Base-by-base conservation (phyloP, 2,797 vertebrate species). In the Centropyge bicolor region DNA sequence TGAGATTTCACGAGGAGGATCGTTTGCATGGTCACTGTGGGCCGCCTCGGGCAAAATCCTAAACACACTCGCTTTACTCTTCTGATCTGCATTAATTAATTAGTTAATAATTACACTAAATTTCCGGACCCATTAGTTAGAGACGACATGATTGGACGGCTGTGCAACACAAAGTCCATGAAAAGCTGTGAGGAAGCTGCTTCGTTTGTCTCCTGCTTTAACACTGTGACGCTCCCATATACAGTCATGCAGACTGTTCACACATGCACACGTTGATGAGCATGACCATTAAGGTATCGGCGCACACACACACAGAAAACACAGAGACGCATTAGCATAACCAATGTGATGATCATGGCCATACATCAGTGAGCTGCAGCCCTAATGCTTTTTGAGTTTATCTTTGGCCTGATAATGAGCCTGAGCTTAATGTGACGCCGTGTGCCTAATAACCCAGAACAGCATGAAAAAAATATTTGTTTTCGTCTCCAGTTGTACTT, bases 391-490 rank as follows among this genome's bases (percentile, higher is more conserved):
- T 91, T 54, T 49, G 82, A 88, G 82, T 76, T 86, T 78, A 65
- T 87, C 76, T 87, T 76, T 68, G 70, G 78, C 57, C 74, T 43
- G 74, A 88, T 93, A 93, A 94, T 91, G 90, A 95, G 87, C 84
- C 86, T 79, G 56, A 22, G 87, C 88, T 84, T 88, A 89, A 92
- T 93, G 91, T 69, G 86, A 81, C 86, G 72, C 76, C 70, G 75
- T 87, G 81, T 78, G 89, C 85, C 82, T 93, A 95, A 94, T 91
- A 91, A 91, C 83, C 90, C 86, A 78, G 41, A 91, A 88, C 84
- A 19, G 46, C 73, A 71, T 59, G 86, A 36, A 52, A 48, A 80
- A 76, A 84, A 90, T 85, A 88, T 91, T 82, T 79, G 87, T 83
- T 86, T 84, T 89, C 49, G 75, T 83, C 36, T 66, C 35, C 24